Evolutionary conservation across 2,888 invertebrate species (phyloP).

Genomic region (Synanthedon formicaeformis): DNA sequence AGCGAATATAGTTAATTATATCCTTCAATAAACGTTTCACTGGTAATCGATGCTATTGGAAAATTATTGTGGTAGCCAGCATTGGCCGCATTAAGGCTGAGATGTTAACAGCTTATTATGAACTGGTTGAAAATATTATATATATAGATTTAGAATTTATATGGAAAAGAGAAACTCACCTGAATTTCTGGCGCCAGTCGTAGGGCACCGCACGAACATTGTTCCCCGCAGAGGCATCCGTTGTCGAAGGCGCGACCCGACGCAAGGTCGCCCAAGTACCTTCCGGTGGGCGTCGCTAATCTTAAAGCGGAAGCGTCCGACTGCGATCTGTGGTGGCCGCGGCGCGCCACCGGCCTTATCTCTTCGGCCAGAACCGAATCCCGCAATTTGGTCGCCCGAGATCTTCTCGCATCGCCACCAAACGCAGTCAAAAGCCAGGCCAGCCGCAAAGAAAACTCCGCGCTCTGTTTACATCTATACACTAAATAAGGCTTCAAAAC

Average conservation of each 20-base stretch:
- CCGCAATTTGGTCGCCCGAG: conserved; percentile 50
- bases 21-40: too few species aligned
- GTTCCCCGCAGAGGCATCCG: conserved; percentile 90
- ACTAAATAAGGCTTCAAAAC: conserved; percentile 62
- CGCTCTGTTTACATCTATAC: conserved; percentile 85
- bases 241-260: conserved; percentile 97
- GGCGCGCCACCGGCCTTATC: conserved; percentile 54
- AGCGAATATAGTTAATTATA: too few species aligned
- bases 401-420: conserved; percentile 73
- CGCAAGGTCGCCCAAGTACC: conserved; percentile 89
- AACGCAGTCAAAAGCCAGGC: conserved; percentile 98
- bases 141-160: too few species aligned
- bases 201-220: conserved; percentile 73
- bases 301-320: conserved; percentile 83
- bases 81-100: too few species aligned
- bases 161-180: conserved; percentile 20
- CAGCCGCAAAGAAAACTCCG: conserved; percentile 95
- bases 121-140: too few species aligned
- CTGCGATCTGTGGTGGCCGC: conserved; percentile 76
- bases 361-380: conserved; percentile 59
- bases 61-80: too few species aligned
- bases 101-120: too few species aligned
- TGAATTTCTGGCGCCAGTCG: conserved; percentile 60
- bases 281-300: conserved; percentile 66
- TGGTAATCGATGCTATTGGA: too few species aligned